A percentile compares a stretch with the other conserved stretches of the same genome.
These are phyloP conservation scores for Epistrophe grossulariae DNA, from an alignment of 2,888 invertebrate species.

Conservation along the genomic window DNA sequence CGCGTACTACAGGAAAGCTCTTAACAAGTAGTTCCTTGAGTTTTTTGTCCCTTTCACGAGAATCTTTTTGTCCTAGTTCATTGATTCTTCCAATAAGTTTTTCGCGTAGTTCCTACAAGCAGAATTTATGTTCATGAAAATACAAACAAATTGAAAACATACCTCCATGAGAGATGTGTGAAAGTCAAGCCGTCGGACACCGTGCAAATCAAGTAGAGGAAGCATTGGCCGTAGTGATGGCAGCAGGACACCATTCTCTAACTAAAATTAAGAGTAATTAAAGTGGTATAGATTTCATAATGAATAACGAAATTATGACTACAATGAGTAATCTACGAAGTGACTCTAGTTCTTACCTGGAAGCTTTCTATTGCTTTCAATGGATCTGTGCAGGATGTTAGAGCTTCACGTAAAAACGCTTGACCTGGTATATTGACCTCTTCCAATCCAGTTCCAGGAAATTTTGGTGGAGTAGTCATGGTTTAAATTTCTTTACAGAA, in stretches of 20 bases:
- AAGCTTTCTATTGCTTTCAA: conserved; percentile 99
- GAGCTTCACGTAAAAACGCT: conserved; percentile 93
- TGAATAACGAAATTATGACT: too few species aligned
- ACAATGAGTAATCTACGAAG: not conserved
- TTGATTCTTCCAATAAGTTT: conserved; percentile 92
- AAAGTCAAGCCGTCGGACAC: conserved; percentile 95
- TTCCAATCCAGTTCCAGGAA: conserved; percentile 88
- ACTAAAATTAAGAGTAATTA: conserved; percentile 84
- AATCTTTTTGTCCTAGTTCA: conserved; percentile 87
- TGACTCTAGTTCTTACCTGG: conserved; percentile 86
- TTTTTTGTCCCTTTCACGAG: conserved; percentile 88
- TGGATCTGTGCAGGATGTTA: conserved; percentile 98
- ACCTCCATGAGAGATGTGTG: conserved; percentile 95
- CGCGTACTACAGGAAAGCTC: conserved; percentile 96
- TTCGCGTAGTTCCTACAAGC: conserved; percentile 86
- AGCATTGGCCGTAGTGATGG: conserved; percentile 97
- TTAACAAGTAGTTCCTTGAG: conserved; percentile 95
- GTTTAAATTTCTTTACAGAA: not conserved
- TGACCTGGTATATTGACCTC: conserved; percentile 95
- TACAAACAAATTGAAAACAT: not conserved
- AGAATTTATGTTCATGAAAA: not conserved
- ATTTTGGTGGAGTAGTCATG: conserved; percentile 82
- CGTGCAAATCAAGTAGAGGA: conserved; percentile 96
- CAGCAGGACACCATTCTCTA: conserved; percentile 95
- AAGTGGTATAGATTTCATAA: too few species aligned